phyloP scores from a whole-genome alignment of 1,140 invertebrate species.

The Rhizoglyphus robini region DNA sequence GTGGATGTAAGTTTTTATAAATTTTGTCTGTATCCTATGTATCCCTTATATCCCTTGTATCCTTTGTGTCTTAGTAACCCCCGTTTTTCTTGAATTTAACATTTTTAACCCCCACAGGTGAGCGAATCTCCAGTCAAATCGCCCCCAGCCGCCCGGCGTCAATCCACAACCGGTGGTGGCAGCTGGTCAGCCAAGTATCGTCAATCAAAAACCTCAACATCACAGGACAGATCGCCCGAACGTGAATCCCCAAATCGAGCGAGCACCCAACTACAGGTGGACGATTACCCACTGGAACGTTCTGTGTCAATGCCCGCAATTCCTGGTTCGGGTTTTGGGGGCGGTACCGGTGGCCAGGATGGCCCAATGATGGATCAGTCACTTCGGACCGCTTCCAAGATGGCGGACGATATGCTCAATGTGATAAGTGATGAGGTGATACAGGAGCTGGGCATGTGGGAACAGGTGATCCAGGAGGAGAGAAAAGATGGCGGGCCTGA shows the following conservation, averaged over 20 bases:
- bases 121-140: not conserved
- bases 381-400: not conserved
- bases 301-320: slow-evolving; percentile 11
- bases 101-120: too few species aligned
- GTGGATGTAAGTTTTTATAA: not conserved
- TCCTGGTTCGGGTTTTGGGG: not conserved
- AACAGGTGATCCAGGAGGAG: slow-evolving; percentile 10
- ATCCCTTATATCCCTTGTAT: too few species aligned
- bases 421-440: slow-evolving; percentile 9
- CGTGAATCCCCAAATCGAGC: too few species aligned
- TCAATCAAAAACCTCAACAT: too few species aligned
- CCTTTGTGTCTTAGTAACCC: too few species aligned
- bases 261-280: not conserved
- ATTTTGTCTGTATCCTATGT: too few species aligned
- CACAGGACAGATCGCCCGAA: too few species aligned
- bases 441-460: slow-evolving; percentile 14
- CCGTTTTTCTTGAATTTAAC: too few species aligned
- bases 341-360: not conserved
- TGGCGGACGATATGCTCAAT: not conserved
- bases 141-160: not conserved
- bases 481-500: not conserved
- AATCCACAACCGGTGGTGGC: not conserved
- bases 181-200: too few species aligned
- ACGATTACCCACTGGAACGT: slow-evolving; percentile 5
- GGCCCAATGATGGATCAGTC: not conserved